Percentiles rank a stretch among this genome's conserved stretches.
Conservation (phyloP, 2,888 invertebrate species). For the Coenonympha arcania region DNA sequence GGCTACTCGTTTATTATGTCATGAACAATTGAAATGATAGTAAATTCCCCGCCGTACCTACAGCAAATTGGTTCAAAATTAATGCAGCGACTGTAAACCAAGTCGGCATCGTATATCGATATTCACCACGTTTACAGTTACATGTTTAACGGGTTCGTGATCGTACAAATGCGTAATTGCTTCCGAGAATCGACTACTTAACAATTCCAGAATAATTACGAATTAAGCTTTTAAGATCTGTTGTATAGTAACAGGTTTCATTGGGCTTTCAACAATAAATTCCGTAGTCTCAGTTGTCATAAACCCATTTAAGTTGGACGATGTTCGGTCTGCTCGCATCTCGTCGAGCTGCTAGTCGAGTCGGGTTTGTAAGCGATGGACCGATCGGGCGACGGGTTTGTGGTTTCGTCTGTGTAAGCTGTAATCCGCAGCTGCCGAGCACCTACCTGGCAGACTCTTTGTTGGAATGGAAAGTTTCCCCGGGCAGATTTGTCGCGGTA, state of each 20-base stretch:
- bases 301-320: constrained; percentile 59
- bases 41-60: constrained; percentile 52
- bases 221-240: constrained; percentile 24
- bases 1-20: constrained; percentile 47
- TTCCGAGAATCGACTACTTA: constrained; percentile 14
- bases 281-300: constrained; percentile 54
- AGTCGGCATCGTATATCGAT: constrained; percentile 33
- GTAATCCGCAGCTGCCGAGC: constrained; percentile 63
- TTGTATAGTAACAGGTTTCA: constrained; percentile 29
- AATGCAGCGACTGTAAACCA: constrained; percentile 48
- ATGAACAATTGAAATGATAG: constrained; percentile 61
- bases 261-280: constrained; percentile 43
- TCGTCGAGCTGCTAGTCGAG: constrained; percentile 38
- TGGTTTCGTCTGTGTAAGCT: constrained; percentile 39
- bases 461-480: constrained; percentile 60
- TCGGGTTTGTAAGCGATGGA: constrained; percentile 26
- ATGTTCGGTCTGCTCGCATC: constrained; percentile 33
- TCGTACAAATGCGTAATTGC: constrained; percentile 31
- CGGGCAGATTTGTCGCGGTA: constrained; percentile 48
- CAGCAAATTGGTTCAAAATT: constrained; percentile 63
- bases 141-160: constrained; percentile 53
- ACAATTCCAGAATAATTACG: constrained; percentile 20
- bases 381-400: constrained; percentile 36
- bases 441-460: constrained; percentile 68
- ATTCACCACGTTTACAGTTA: constrained; percentile 49